phyloP scores from a whole-genome alignment of 2,113 vertebrate genomes.

The Lonchura striata region DNA sequence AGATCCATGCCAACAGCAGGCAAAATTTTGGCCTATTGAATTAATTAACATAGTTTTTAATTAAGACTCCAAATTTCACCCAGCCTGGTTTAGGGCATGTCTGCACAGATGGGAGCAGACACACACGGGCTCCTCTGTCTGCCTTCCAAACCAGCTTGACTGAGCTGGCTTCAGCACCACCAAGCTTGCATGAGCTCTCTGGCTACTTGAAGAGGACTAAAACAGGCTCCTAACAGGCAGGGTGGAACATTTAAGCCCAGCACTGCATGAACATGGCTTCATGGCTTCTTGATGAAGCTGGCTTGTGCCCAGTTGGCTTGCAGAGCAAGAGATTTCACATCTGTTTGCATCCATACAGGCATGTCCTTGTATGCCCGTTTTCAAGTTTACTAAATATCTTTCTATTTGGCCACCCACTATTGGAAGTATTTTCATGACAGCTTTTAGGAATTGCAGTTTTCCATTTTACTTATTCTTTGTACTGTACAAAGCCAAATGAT shows the following conservation, averaged over 20 bases:
- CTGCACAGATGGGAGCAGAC: constrained; percentile 43
- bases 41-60: constrained; percentile 27
- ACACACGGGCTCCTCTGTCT: neutral
- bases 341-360: neutral
- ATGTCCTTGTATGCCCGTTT: neutral
- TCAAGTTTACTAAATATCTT: constrained; percentile 18
- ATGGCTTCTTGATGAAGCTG: neutral
- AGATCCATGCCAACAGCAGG: neutral
- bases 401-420: constrained; percentile 16
- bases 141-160: neutral
- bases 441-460: constrained; percentile 7
- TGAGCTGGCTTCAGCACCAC: neutral
- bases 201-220: neutral
- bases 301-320: neutral
- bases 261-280: neutral
- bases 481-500: neutral
- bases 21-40: constrained; percentile 17
- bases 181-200: accelerated
- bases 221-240: neutral
- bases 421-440: neutral
- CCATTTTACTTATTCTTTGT: neutral
- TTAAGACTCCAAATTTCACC: constrained; percentile 9
- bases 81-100: constrained; percentile 48
- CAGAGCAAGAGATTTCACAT: neutral
- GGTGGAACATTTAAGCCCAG: neutral